Base-by-base conservation (phyloP, 1,140 invertebrate species). In the Drosophila obscura region DNA sequence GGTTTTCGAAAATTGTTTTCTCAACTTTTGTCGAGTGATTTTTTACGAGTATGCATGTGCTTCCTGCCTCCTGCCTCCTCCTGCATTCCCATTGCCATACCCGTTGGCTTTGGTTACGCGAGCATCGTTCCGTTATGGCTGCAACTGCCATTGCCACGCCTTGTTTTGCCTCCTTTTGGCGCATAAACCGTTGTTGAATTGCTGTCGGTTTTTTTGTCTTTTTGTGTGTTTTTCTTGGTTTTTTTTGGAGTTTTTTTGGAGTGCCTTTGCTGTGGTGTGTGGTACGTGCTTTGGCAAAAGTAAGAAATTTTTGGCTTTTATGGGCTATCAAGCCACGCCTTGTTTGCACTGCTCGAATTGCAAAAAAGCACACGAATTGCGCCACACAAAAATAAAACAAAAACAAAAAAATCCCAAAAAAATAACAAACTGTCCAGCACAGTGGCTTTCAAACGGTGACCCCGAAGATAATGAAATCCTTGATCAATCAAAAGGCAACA, bases 71-170 rank as follows among this genome's bases (percentile, higher is more conserved):
- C 5, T 28, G 26, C 26, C 26, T 28, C 6, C 26, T 28, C 0
- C 6, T 6, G 6, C 26, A 9, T 35, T 35, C 26, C 26, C 26
- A 49, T 69, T 69, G 43, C 19, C 69, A 69, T 69, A 69, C 68
- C 45, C 16, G 19, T 44, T 24, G 45, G 19, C 26, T 68, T 31
- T 56, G 66, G 66, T 69, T 71, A 69, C 67, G 67, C 51, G 67
- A 69, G 53, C 67, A 69, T 57, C 66, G 56, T 58, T 69, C 66
- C 66, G 66, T 69, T 69, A 69, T 69, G 66, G 66, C 65, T 69
- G 64, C 66, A 69, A 69, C 64, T 69, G 64, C 66, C 68, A 69
- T 44, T 69, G 51, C 66, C 66, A 69, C 66, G 66, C 66, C 60
- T 60, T 72, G 24, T 7, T 39, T 24, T 50, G 39, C 51, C 35